Conservation (phyloP, 2,888 invertebrate species). For the Heliothis peltigera region DNA sequence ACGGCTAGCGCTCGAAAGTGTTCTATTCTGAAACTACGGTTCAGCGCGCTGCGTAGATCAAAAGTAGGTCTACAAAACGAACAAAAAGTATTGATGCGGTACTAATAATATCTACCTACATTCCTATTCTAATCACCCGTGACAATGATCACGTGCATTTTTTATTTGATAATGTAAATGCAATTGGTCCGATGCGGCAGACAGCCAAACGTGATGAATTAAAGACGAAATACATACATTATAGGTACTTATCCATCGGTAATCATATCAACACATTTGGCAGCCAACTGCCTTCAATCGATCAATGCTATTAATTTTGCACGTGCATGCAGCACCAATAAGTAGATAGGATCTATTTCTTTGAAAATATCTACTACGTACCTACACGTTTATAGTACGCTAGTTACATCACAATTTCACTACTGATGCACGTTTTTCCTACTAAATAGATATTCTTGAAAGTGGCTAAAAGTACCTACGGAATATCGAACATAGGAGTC, state of each 20-base stretch:
- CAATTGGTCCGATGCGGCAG: constrained; percentile 21
- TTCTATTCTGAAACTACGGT: constrained; percentile 42
- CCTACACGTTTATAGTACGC: neutral
- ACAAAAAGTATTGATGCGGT: constrained; percentile 26
- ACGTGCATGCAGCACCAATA: constrained; percentile 14
- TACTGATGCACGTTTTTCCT: neutral
- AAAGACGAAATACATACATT: constrained; percentile 23
- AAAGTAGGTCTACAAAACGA: constrained; percentile 36
- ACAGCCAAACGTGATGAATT: constrained; percentile 41
- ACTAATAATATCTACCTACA: constrained; percentile 3
- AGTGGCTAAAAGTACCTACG: neutral
- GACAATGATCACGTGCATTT: constrained; percentile 20
- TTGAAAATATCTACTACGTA: constrained; percentile 4
- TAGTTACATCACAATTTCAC: neutral
- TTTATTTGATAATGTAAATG: constrained; percentile 2
- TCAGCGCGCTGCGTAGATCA: constrained; percentile 35
- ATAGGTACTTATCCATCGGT: constrained; percentile 22
- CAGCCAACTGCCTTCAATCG: constrained; percentile 21
- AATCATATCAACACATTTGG: constrained; percentile 41
- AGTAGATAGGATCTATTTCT: neutral
- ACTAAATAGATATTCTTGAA: neutral
- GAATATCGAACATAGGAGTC: neutral
- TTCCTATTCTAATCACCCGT: constrained; percentile 24
- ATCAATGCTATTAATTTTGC: constrained; percentile 34
- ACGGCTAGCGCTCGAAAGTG: constrained; percentile 36